A percentile compares a stretch with the other conserved stretches of the same genome.
Evolutionary conservation across 2,113 vertebrate genomes (phyloP).

Genomic region (Rhombomys opimus): DNA sequence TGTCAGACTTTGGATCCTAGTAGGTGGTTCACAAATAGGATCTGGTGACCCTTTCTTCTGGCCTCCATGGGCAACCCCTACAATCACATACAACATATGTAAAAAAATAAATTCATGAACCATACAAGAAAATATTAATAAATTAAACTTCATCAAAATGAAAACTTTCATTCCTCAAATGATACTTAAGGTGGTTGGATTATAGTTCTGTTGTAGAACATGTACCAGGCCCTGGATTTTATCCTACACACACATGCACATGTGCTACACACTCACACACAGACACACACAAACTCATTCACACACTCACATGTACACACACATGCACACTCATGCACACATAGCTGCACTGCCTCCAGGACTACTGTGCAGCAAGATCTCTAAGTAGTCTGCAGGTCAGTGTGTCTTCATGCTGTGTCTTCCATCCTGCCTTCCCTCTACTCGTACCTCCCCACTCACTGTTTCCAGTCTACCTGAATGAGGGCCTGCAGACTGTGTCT

Average conservation of each 20-base stretch:
- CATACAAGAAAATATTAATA: background rate
- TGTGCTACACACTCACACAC: background rate
- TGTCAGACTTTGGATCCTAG: background rate
- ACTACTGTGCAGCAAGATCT: background rate
- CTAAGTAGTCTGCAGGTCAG: background rate
- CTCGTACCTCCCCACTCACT: background rate
- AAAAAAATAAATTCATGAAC: background rate
- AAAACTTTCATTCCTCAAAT: background rate
- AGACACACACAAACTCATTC: background rate
- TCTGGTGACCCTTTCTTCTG: background rate
- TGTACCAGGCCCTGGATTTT: background rate
- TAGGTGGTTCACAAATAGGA: background rate
- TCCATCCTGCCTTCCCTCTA: rapidly evolving
- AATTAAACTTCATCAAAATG: background rate
- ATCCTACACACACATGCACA: background rate
- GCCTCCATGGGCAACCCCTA: background rate
- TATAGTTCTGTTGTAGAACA: background rate
- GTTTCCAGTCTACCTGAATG: background rate
- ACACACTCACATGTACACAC: too few species aligned
- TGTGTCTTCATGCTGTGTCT: background rate
- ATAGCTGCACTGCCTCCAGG: background rate
- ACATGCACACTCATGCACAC: background rate
- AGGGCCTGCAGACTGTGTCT: background rate
- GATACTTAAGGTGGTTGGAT: background rate
- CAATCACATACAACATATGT: background rate